Evolutionary conservation across 2,113 vertebrate species (phyloP).

Genomic region (Calypte anna): DNA sequence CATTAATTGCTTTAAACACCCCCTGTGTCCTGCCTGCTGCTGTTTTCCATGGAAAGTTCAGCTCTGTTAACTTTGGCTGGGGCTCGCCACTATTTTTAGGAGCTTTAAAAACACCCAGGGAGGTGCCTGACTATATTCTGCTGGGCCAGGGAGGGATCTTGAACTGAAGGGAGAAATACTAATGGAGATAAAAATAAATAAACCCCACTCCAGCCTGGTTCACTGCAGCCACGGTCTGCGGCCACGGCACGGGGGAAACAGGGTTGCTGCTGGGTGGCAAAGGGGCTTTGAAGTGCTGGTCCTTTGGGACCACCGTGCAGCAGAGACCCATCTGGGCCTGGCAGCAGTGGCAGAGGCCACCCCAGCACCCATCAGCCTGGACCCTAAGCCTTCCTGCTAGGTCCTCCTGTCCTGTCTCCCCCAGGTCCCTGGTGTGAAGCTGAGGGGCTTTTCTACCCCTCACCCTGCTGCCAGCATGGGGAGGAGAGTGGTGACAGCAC

Average conservation of each 20-base stretch:
- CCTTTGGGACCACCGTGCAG: fast-evolving
- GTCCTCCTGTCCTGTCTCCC: background rate
- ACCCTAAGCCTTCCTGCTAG: background rate
- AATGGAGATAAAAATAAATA: slow-evolving; percentile 24
- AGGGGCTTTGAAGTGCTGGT: background rate
- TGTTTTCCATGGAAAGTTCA: slow-evolving; percentile 74
- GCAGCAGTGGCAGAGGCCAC: background rate
- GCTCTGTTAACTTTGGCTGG: slow-evolving; percentile 69
- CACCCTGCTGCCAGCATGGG: background rate
- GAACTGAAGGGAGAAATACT: slow-evolving; percentile 36
- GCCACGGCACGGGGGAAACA: background rate
- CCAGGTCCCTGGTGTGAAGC: background rate
- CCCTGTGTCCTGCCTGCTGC: slow-evolving; percentile 17
- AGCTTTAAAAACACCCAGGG: slow-evolving; percentile 67
- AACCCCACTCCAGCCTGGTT: background rate
- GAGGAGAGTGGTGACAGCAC: background rate
- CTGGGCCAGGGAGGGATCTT: slow-evolving; percentile 27
- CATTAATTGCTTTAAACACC: slow-evolving; percentile 49
- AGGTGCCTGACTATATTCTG: slow-evolving; percentile 58
- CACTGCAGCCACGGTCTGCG: background rate
- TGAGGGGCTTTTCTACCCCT: background rate
- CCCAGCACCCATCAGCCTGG: background rate
- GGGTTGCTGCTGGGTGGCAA: background rate
- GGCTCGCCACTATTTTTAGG: slow-evolving; percentile 67
- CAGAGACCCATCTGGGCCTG: background rate